phyloP scores from a whole-genome alignment of 1,140 invertebrate genomes.

The Lasioglossum albipes region DNA sequence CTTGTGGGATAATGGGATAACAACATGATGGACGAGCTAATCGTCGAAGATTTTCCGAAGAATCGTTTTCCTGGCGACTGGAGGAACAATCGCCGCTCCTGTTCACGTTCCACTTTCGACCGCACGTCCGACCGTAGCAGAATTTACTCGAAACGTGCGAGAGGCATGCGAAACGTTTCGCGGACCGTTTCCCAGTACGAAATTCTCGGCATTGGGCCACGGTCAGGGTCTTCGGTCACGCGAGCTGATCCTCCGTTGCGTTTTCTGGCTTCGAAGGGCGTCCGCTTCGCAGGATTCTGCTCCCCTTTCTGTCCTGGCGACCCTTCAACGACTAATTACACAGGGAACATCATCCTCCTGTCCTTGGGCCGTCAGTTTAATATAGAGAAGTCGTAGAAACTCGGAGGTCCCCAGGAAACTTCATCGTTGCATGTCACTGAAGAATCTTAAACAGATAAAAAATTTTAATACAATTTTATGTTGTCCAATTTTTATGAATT shows the following conservation, averaged over 20 bases:
- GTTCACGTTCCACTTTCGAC: constrained; percentile 9
- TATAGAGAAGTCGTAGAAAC: constrained; percentile 23
- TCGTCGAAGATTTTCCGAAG: no score
- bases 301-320: background rate
- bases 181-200: background rate
- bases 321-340: constrained; percentile 9
- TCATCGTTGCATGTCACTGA: no score
- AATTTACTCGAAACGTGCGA: constrained; percentile 1
- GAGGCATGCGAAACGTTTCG: constrained; percentile 2
- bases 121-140: background rate
- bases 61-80: background rate
- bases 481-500: no score
- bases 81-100: background rate
- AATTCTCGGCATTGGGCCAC: constrained; percentile 11
- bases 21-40: no score
- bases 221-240: constrained; percentile 36
- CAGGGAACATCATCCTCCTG: constrained; percentile 10
- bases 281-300: background rate
- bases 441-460: no score
- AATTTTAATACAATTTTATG: no score
- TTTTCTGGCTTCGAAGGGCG: constrained; percentile 27
- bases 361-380: background rate
- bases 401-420: constrained; percentile 17
- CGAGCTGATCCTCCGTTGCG: constrained; percentile 1
- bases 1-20: no score